Percentiles rank a stretch among this genome's conserved stretches.
phyloP scores from a whole-genome alignment of 2,888 invertebrate genomes.

The Stictocephala bisonia region DNA sequence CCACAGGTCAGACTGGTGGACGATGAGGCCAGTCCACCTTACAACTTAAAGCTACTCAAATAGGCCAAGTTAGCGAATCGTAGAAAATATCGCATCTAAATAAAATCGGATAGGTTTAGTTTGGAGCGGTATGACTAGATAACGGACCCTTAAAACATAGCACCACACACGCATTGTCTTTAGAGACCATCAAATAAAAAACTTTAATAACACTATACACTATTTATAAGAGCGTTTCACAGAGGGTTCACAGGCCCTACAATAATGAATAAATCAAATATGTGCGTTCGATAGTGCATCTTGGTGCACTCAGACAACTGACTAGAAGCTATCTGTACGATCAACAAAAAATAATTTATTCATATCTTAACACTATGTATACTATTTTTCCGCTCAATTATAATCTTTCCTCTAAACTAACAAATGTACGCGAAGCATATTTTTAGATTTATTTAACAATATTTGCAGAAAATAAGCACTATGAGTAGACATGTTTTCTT shows the following conservation, averaged over 20 bases:
- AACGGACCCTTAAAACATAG: slow-evolving; percentile 41
- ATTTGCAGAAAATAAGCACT: slow-evolving; percentile 48
- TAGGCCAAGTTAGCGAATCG: slow-evolving; percentile 44
- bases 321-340: slow-evolving; percentile 46
- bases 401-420: slow-evolving; percentile 29
- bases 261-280: slow-evolving; percentile 44
- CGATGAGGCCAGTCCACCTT: slow-evolving; percentile 43
- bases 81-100: slow-evolving; percentile 30
- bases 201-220: slow-evolving; percentile 45
- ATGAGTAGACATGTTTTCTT: slow-evolving; percentile 23
- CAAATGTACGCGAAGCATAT: slow-evolving; percentile 45
- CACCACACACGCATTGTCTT: slow-evolving; percentile 42
- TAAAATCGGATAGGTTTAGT: slow-evolving; percentile 36
- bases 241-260: slow-evolving; percentile 27
- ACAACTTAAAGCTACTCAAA: slow-evolving; percentile 44
- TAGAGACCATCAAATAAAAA: slow-evolving; percentile 35
- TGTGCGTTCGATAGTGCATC: slow-evolving; percentile 46
- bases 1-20: slow-evolving; percentile 43
- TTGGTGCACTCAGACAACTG: slow-evolving; percentile 37
- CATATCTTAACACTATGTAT: slow-evolving; percentile 37
- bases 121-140: slow-evolving; percentile 44
- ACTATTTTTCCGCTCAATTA: slow-evolving; percentile 12
- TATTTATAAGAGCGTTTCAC: slow-evolving; percentile 46
- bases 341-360: slow-evolving; percentile 32
- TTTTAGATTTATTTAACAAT: slow-evolving; percentile 44